Percentiles rank a stretch among this genome's conserved stretches.
Conservation (phyloP, 64 coral and sea anemone genomes). For the Hydrozoanthus tunicans region DNA sequence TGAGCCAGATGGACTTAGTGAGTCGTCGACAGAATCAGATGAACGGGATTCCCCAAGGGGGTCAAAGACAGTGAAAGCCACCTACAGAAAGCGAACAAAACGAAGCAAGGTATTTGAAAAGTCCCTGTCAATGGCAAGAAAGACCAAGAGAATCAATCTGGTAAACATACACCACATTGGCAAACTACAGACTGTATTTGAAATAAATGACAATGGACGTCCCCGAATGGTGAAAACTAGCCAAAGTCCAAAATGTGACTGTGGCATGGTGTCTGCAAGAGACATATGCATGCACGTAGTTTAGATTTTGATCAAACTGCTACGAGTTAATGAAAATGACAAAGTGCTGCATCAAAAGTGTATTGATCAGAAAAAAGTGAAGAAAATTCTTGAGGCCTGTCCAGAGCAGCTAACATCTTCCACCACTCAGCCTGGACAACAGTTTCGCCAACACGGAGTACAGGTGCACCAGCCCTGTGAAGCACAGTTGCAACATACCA, state of each 20-base stretch:
- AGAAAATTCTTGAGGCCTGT: conserved; percentile 56
- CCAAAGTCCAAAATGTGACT: conserved; percentile 57
- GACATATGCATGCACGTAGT: conserved; percentile 62
- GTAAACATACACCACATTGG: conserved; percentile 43
- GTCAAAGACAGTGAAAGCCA: conserved; percentile 41
- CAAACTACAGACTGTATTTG: conserved; percentile 31
- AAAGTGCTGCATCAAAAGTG: conserved; percentile 55
- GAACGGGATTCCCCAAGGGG: conserved; percentile 27
- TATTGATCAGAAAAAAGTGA: conserved; percentile 47
- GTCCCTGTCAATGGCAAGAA: conserved; percentile 57
- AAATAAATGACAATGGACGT: conserved; percentile 38
- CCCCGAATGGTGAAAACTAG: conserved; percentile 52
- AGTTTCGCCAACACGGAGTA: conserved; percentile 28
- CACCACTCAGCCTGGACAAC: conserved; percentile 39
- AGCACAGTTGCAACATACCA: conserved; percentile 49
- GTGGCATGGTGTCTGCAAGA: conserved; percentile 56
- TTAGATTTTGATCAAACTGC: conserved; percentile 52
- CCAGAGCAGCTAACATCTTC: conserved; percentile 49
- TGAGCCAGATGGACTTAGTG: conserved; percentile 5
- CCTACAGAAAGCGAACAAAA: conserved; percentile 63
- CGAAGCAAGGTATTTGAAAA: conserved; percentile 61
- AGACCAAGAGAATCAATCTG: conserved; percentile 39
- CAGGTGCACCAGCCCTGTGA: conserved; percentile 36
- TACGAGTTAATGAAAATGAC: conserved; percentile 66
- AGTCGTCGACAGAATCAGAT: conserved; percentile 17